Evolutionary conservation across 1,140 invertebrate genomes (phyloP), one percentile per base, ranked within the genome.

Genomic region (Chironomus striatipennis): DNA sequence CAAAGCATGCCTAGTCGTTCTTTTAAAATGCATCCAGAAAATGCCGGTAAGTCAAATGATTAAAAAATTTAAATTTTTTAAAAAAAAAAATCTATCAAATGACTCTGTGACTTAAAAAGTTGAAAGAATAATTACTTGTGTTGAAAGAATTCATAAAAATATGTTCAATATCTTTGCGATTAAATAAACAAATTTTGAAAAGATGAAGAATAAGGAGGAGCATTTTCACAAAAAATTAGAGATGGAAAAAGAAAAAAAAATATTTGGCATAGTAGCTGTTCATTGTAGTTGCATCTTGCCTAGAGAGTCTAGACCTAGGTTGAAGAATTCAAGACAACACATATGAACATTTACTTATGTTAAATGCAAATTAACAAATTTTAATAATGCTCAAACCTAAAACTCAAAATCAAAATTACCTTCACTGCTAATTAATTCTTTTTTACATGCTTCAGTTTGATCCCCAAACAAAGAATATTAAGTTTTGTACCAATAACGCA

Each of bases 1-100:
- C 91, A 86, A 75, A 93, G 93, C 75, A 89, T 95, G 81, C 93
- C 93, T 70, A 94, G 92, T 76, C 88, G 92, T 79, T 93, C 93
- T 18, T 95, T 95, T 81, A 88, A 88, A 81, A 90, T 95, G 79
- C 83, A 95, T 47, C 83, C 87, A 75, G 86, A 88, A 77, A 84
- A 83, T 79, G 81, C 81, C 77, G 81, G 81, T 82, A 80, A 80
- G 73, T 74, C 67, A 78, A 10, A 43, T 43, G 10, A 43, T 65
- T 65, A 6, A 65, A n/a, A 65, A 20, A 67, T 70, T 20, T 70
- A 8, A 20, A 8, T 20, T 1, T 7, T 4, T 10, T 57, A 57
- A 57, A 12, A n/a, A 2, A 57, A 57, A 57, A 12, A 57, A 10
- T 12, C n/a, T 57, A 12, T 57, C n/a, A 57, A 57, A 57, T 57